Conservation (phyloP, 1,140 invertebrate genomes). For the Drosophila fuyamai region DNA sequence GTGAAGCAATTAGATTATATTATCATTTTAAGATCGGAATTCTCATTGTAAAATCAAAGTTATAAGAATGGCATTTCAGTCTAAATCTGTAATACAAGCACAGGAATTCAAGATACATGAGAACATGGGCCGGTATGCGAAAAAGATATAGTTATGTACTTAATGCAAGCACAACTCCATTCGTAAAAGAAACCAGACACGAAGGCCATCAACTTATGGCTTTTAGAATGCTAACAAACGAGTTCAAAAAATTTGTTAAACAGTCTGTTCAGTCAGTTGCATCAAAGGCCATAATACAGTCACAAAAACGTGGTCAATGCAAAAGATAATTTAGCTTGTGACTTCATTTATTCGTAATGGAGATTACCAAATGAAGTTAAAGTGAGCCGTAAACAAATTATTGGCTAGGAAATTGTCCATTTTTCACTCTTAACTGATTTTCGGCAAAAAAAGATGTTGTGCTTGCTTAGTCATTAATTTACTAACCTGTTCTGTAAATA, state of each 20-base stretch:
- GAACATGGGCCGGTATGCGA: slow-evolving; percentile 7
- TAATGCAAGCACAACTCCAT: slow-evolving; percentile 51
- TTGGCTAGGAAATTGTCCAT: not conserved
- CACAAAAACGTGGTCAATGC: slow-evolving; percentile 42
- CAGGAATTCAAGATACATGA: slow-evolving; percentile 18
- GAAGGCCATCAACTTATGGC: slow-evolving; percentile 73
- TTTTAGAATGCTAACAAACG: slow-evolving; percentile 71
- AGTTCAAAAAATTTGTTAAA: slow-evolving; percentile 57
- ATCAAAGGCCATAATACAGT: slow-evolving; percentile 66
- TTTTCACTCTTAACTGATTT: not conserved
- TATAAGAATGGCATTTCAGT: slow-evolving; percentile 66
- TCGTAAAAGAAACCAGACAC: slow-evolving; percentile 70
- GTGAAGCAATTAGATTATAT: not conserved
- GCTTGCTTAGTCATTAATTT: not conserved
- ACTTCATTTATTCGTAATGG: slow-evolving; percentile 22
- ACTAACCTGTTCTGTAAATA: too few species aligned
- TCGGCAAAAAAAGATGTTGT: too few species aligned
- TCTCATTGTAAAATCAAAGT: not conserved
- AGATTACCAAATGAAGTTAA: not conserved
- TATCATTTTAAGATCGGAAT: not conserved
- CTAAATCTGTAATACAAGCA: slow-evolving; percentile 55
- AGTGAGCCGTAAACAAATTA: slow-evolving; percentile 6
- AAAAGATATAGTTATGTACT: slow-evolving; percentile 32
- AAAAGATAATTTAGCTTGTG: slow-evolving; percentile 26
- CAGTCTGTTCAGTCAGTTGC: slow-evolving; percentile 61